A percentile compares a stretch with the other conserved stretches of the same genome.
Evolutionary conservation across 2,888 invertebrate genomes (phyloP).

Genomic region (Ischnura elegans): DNA sequence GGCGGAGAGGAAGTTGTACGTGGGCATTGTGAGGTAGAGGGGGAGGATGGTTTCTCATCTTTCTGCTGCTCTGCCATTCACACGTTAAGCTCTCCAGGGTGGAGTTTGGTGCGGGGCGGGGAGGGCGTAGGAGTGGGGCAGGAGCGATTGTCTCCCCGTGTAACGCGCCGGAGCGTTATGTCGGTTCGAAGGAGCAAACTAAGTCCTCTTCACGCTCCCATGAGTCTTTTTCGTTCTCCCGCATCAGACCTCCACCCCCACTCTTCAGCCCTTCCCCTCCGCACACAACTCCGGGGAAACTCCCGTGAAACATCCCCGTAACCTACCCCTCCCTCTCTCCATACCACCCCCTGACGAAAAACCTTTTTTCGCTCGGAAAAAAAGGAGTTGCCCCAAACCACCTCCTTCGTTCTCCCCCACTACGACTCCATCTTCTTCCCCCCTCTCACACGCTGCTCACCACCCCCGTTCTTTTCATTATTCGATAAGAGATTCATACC

Average conservation of each 20-base stretch:
- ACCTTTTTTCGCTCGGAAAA: too few relatives aligned
- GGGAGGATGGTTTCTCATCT: not conserved
- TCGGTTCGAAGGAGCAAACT: conserved; percentile 62
- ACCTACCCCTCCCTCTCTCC: not conserved
- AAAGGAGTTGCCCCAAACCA: not conserved
- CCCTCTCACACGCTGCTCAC: not conserved
- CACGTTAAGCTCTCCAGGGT: conserved; percentile 29
- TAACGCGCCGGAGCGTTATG: conserved; percentile 56
- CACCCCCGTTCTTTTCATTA: not conserved
- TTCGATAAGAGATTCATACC: not conserved
- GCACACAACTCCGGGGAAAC: not conserved
- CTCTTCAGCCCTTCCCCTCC: not conserved
- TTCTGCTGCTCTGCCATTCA: conserved; percentile 49
- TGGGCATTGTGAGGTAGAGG: not conserved
- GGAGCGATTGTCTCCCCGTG: conserved; percentile 55
- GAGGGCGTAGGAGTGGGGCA: not conserved
- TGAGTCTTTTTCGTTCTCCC: conserved; percentile 38
- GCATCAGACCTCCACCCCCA: not conserved
- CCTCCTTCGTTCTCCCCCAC: not conserved
- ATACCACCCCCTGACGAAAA: not conserved
- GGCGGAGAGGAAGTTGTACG: not conserved
- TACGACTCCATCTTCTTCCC: not conserved
- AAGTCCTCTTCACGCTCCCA: conserved; percentile 61
- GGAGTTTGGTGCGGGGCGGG: too few relatives aligned
- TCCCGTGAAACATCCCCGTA: not conserved